Evolutionary conservation across 92 coral and sea anemone species (phyloP).

Genomic region (Zoanthus solanderi): DNA sequence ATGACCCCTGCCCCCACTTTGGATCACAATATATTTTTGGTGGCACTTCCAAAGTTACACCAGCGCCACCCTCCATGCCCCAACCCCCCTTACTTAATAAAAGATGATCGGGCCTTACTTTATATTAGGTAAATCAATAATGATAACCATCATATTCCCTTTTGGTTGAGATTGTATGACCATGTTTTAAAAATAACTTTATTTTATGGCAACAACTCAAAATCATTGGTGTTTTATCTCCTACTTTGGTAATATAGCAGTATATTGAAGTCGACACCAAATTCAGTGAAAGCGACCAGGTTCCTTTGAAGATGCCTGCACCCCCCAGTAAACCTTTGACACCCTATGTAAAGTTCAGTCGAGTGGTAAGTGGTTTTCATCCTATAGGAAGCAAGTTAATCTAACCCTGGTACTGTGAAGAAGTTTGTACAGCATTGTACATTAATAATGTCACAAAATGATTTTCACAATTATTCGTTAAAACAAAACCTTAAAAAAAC

Average conservation of each 20-base stretch:
- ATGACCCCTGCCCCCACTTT: too few relatives aligned
- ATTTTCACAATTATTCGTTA: background rate
- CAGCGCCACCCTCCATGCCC: too few relatives aligned
- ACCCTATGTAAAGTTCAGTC: conserved; percentile 28
- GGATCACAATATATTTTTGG: too few relatives aligned
- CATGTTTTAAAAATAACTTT: background rate
- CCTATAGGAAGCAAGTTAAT: too few relatives aligned
- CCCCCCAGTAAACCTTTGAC: conserved; percentile 41
- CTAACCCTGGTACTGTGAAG: too few relatives aligned
- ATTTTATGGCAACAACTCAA: background rate
- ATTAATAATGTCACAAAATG: background rate
- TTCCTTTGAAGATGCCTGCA: conserved; percentile 1
- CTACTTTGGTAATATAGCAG: background rate
- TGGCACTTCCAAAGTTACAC: too few relatives aligned
- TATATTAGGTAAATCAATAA: too few relatives aligned
- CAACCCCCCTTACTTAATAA: too few relatives aligned
- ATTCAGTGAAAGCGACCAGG: background rate
- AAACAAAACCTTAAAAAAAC: too few relatives aligned
- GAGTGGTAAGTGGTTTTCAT: conserved; percentile 21
- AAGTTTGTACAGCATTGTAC: background rate
- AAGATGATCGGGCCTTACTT: too few relatives aligned
- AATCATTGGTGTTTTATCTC: background rate
- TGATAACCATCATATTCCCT: too few relatives aligned
- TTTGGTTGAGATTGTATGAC: too few relatives aligned
- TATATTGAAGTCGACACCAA: background rate